Base-by-base conservation (phyloP, 2,113 vertebrate species). In the Ranitomeya imitator region DNA sequence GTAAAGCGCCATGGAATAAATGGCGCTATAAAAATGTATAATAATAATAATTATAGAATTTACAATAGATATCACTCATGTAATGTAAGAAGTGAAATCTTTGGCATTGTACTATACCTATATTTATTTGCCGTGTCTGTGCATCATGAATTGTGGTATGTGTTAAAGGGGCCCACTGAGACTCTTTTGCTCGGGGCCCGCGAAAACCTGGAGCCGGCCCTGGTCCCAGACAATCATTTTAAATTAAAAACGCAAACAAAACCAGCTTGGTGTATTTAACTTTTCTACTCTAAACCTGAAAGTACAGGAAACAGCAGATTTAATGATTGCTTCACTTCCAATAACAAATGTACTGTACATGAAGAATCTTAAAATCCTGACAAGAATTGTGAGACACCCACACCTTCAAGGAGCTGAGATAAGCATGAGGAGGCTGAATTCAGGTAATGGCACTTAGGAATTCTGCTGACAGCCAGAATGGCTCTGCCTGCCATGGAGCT, bases 401-500 rank as follows among this genome's bases (percentile, higher is more conserved):
- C 79, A 81, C 82, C 65, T 84, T 54, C 6, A 54, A 71, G 82
- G n/a, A 83, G 63, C 19, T 54, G 52, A 83, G 63, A 52, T 55
- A 19, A 52, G 63, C 63, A 84, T 71, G 19, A 71, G 63, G 63
- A 69, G 67, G 63, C 45, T 55, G 21, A 84, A 71, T 69, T 23
- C 82, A 84, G 82, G 82, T 84, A 84, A 84, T 51, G 63, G 82
- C 13, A 84, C 51, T 69, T 52, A 63, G 18, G 80, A 83, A 83
- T 65, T 63, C 19, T 71, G 82, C 82, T 84, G 63, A 71, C 82
- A 55, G 37, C 65, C 82, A 55, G 65, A 84, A 55, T 61, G 65
- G 37, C 82, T 51, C 45, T 84, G 82, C 65, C 82, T 69, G 63
- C 82, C 60, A 67, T 83, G 61, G 6, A 83, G 45, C 19, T 54